Evolutionary conservation across 2,797 vertebrate species (phyloP).

Genomic region (Pangasius krempfi): DNA sequence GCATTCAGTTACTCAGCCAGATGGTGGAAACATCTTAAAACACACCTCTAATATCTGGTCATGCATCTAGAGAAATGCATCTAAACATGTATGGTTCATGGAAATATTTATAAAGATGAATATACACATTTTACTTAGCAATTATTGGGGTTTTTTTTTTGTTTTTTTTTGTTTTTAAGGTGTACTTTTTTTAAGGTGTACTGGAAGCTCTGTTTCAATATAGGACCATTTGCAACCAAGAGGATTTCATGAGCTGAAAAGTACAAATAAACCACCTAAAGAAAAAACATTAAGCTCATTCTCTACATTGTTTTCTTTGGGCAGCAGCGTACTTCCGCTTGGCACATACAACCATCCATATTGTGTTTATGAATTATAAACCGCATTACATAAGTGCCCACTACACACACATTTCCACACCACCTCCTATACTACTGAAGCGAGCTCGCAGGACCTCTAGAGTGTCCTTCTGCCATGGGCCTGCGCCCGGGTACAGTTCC

Average conservation of each 20-base stretch:
- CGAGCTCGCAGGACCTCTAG: slow-evolving; percentile 64
- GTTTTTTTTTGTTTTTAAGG: background rate
- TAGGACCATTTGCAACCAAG: background rate
- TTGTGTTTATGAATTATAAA: slow-evolving; percentile 76
- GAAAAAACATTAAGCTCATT: background rate
- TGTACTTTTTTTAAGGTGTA: background rate
- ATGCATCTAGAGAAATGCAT: slow-evolving; percentile 5
- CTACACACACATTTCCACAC: slow-evolving; percentile 68
- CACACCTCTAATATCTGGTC: slow-evolving; percentile 32
- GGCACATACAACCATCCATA: slow-evolving; percentile 68
- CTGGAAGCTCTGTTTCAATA: background rate
- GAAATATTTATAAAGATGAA: background rate
- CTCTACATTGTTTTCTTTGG: slow-evolving; percentile 20
- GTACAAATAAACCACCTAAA: background rate
- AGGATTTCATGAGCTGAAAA: background rate
- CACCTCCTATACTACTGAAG: slow-evolving; percentile 67
- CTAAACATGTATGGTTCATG: background rate
- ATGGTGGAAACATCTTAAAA: slow-evolving; percentile 47
- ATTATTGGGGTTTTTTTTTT: background rate
- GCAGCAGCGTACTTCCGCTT: slow-evolving; percentile 60
- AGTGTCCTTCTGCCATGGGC: slow-evolving; percentile 58
- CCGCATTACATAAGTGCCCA: slow-evolving; percentile 69
- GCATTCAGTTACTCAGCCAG: slow-evolving; percentile 68
- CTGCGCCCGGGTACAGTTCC: slow-evolving; percentile 74
- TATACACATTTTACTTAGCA: background rate